phyloP scores from a whole-genome alignment of 2,113 vertebrate species.

The Stegostoma tigrinum region DNA sequence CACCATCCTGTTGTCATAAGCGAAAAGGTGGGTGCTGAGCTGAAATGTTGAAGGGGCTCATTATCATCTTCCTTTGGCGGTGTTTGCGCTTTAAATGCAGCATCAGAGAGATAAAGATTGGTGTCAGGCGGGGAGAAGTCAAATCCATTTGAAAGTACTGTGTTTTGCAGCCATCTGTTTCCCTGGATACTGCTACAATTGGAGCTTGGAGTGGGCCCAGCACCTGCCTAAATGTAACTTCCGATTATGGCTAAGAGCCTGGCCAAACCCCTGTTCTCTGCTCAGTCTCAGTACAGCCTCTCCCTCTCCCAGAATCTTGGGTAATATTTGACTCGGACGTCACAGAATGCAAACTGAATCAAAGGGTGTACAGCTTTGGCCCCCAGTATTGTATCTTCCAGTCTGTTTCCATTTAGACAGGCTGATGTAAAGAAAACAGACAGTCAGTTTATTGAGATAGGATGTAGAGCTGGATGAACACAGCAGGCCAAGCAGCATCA shows the following conservation, averaged over 20 bases:
- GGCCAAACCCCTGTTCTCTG: neutral
- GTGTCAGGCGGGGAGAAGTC: neutral
- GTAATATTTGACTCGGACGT: neutral
- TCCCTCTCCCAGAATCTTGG: neutral
- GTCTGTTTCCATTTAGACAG: neutral
- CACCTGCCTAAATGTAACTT: neutral
- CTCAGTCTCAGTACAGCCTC: neutral
- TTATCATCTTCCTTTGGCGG: neutral
- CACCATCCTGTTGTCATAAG: neutral
- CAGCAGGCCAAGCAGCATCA: too few species aligned
- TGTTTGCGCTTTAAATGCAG: neutral
- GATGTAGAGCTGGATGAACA: too few species aligned
- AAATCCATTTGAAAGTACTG: neutral
- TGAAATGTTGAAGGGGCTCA: neutral
- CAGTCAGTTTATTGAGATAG: too few species aligned
- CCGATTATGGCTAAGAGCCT: neutral
- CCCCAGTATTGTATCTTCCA: neutral
- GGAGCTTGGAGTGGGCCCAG: neutral
- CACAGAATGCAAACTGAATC: neutral
- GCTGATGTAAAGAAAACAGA: neutral
- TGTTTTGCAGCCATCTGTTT: conserved; percentile 6
- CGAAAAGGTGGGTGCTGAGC: neutral
- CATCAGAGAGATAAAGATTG: neutral
- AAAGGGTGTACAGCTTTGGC: neutral
- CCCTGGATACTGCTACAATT: neutral